phyloP scores from a whole-genome alignment of 1,140 invertebrate genomes.

The Apis mellifera region Amel_HAv3.1 CM009940.2:6486501-6487000 shows the following conservation, averaged over 20 bases:
- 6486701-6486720: not conserved
- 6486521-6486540: conserved; percentile 22
- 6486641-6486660: conserved; percentile 12
- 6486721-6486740: conserved; percentile 1
- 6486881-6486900: conserved; percentile 17
- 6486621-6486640: not conserved
- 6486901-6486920: conserved; percentile 31
- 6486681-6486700: conserved; percentile 12
- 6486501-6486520: conserved; percentile 3
- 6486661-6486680: conserved; percentile 34
- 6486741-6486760: not conserved
- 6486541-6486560: conserved; percentile 17
- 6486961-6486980: not conserved
- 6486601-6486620: not conserved
- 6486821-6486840: conserved; percentile 8
- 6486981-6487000: not conserved
- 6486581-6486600: not conserved
- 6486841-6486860: not conserved
- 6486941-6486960: not conserved
- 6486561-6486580: not conserved
- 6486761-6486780: not conserved
- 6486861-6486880: conserved; percentile 8
- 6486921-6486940: conserved; percentile 12
- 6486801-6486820: not conserved
- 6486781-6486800: not conserved